Evolutionary conservation across 2,888 invertebrate species (phyloP), one percentile per base, ranked within the genome.

Genomic region (Pedicia rivosa): DNA sequence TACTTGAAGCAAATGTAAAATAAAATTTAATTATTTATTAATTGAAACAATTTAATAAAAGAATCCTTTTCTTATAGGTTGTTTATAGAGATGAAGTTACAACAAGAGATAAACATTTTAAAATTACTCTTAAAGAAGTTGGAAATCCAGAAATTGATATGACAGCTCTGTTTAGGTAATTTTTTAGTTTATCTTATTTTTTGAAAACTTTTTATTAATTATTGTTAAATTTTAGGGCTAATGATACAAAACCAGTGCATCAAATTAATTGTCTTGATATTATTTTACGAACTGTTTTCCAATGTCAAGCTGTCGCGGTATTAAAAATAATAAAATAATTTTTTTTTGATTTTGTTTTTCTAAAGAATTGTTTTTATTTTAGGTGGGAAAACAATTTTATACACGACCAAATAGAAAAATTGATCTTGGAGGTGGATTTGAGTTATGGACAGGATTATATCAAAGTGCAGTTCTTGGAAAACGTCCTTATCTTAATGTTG

Each of bases 381-480:
- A n/a, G n/a, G n/a, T n/a, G n/a, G n/a, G n/a, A n/a, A n/a, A 86
- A 8, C 86, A 87, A 10, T 87, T 80, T 54, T 94, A 83, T 59
- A 72, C 71, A 19, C 61, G 61, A 3, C 68, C 71, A 0, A 6
- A 4, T 2, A 13, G 39, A 2, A 17, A 10, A 10, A 10, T 42
- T 1, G 65, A 67, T 51, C 64, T 97, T 8, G 75, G 79, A 1
- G 78, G 75, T 33, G 90, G 92, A 0, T 66, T 87, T 49, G 87
- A 92, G 56, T 75, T 94, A 52, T 92, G 92, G 81, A 75, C 82
- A 40, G 97, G 97, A 5, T 73, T 90, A 1, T 97, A 86, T 63
- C 92, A 94, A 59, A 83, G 87, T 7, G 87, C 90, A 0, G 73
- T 90, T 43, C 74, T 94, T 36, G 91, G 91, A 9, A 83, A 87